phyloP scores from a whole-genome alignment of 2,888 invertebrate genomes.

The Synanthedon andrenaeformis region DNA sequence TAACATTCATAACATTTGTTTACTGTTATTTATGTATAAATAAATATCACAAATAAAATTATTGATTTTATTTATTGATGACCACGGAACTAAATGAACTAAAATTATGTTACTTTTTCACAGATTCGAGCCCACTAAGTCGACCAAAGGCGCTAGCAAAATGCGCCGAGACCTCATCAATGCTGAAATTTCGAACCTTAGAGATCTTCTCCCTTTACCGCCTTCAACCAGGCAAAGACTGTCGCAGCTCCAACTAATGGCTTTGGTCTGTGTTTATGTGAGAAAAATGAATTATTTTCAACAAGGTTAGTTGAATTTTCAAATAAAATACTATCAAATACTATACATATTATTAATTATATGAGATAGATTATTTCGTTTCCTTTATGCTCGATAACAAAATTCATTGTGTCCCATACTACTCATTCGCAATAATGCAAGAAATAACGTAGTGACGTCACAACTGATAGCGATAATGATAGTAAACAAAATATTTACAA shows the following conservation, averaged over 20 bases:
- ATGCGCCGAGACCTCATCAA: conserved; percentile 98
- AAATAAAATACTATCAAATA: background rate
- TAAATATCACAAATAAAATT: too few relatives aligned
- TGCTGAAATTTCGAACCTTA: conserved; percentile 95
- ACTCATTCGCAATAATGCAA: too few relatives aligned
- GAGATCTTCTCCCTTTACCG: conserved; percentile 95
- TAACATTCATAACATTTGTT: too few relatives aligned
- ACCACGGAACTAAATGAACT: too few relatives aligned
- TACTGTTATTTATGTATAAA: too few relatives aligned
- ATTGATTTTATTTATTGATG: too few relatives aligned
- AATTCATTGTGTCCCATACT: background rate
- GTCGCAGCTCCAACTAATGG: conserved; percentile 98
- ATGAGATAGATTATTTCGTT: too few relatives aligned
- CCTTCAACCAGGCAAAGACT: conserved; percentile 96
- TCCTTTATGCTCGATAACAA: background rate
- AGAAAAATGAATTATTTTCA: conserved; percentile 98
- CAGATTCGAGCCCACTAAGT: conserved; percentile 95
- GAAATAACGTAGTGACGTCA: too few relatives aligned
- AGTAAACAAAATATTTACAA: too few relatives aligned
- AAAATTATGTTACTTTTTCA: background rate
- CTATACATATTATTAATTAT: too few relatives aligned
- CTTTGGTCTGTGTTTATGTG: conserved; percentile 97
- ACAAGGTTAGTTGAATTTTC: conserved; percentile 75
- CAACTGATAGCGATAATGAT: too few relatives aligned
- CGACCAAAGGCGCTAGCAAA: conserved; percentile 99